Evolutionary conservation across 2,113 vertebrate genomes (phyloP).

Genomic region (Paradoxurus hermaphroditus): DNA sequence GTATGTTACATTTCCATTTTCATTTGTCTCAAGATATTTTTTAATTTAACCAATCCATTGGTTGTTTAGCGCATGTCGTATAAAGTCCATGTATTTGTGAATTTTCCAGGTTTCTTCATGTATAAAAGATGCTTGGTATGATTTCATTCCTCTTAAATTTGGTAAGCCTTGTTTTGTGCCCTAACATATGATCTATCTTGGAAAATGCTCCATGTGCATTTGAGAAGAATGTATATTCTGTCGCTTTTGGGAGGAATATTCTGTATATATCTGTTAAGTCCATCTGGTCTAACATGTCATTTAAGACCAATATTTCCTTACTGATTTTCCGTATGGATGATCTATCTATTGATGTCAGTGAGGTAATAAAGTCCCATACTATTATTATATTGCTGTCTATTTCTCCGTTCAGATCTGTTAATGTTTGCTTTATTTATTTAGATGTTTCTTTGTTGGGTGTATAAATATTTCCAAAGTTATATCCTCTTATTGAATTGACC

Average conservation of each 20-base stretch:
- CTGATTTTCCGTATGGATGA: neutral
- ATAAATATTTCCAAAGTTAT: neutral
- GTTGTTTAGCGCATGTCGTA: neutral
- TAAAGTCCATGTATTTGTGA: neutral
- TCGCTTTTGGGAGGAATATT: neutral
- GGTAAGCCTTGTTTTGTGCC: neutral
- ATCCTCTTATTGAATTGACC: neutral
- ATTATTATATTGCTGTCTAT: neutral
- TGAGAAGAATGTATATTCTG: neutral
- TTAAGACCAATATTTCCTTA: neutral
- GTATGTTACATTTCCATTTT: neutral
- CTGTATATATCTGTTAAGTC: neutral
- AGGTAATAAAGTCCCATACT: neutral
- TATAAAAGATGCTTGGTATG: neutral
- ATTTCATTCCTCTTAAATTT: neutral
- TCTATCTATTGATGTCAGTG: neutral
- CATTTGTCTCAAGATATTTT: neutral
- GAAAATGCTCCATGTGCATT: neutral
- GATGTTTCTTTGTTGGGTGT: neutral
- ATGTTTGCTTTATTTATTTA: neutral
- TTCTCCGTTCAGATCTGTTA: neutral
- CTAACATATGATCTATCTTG: neutral
- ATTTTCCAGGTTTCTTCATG: neutral
- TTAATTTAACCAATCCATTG: neutral
- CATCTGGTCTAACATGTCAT: neutral